phyloP scores from a whole-genome alignment of 2,113 vertebrate genomes.

The Vireo altiloquus region DNA sequence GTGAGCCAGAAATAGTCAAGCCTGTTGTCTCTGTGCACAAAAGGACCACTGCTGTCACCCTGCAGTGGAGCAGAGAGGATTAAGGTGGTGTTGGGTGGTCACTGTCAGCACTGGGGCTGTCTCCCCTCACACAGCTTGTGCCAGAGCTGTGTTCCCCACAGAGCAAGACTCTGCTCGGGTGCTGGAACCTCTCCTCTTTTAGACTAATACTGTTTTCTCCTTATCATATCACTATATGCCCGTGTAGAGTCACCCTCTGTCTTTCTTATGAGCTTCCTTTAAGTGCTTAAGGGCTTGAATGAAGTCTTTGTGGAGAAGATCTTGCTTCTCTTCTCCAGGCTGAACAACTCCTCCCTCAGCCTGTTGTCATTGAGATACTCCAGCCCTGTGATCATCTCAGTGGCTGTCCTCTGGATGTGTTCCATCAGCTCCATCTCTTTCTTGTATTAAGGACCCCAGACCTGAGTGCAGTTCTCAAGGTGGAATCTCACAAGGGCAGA shows the following conservation, averaged over 20 bases:
- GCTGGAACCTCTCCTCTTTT: neutral
- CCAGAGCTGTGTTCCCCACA: neutral
- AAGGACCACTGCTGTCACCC: no score
- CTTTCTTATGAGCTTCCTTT: neutral
- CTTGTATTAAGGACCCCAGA: neutral
- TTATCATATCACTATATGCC: neutral
- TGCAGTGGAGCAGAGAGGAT: neutral
- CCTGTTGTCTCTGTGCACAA: rapidly evolving
- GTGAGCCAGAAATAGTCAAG: neutral
- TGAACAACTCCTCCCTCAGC: neutral
- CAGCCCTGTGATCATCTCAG: neutral
- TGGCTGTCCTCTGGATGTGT: neutral
- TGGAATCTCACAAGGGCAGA: neutral
- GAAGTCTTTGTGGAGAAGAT: neutral
- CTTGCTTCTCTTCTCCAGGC: neutral
- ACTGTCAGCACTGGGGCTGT: no score
- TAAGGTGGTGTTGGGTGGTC: neutral
- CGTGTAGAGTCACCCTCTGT: neutral
- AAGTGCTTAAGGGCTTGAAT: neutral
- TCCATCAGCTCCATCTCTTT: neutral
- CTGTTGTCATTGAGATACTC: neutral
- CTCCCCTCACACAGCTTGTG: neutral
- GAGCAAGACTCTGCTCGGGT: neutral
- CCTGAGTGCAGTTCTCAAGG: neutral
- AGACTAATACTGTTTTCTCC: neutral